phyloP scores from a whole-genome alignment of 2,113 vertebrate genomes.

The Dolichallabes microphthalmus region DNA sequence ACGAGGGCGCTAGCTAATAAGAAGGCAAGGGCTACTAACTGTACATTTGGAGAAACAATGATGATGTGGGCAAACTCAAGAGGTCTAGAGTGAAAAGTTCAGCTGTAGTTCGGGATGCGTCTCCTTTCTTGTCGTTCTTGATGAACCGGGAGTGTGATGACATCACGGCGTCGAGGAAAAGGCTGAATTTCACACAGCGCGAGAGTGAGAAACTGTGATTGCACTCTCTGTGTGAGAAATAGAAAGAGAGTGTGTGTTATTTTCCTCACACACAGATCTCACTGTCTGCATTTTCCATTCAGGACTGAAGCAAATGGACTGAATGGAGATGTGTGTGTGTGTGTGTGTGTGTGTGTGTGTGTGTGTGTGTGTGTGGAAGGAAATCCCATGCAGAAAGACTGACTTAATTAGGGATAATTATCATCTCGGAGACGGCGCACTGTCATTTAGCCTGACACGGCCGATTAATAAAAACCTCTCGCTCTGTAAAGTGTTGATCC shows the following conservation, averaged over 20 bases:
- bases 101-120: not conserved
- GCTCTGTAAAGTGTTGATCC: not conserved
- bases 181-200: not conserved
- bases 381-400: not conserved
- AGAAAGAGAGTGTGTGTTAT: not conserved
- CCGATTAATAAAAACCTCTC: not conserved
- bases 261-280: slow-evolving; percentile 19
- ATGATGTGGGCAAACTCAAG: too few relatives aligned
- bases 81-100: not conserved
- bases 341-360: slow-evolving; percentile 8
- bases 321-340: not conserved
- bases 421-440: not conserved
- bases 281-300: slow-evolving; percentile 8
- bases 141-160: not conserved
- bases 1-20: not conserved
- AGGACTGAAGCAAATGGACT: not conserved
- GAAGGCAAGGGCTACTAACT: not conserved
- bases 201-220: not conserved
- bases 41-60: not conserved
- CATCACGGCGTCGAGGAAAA: not conserved
- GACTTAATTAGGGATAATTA: not conserved
- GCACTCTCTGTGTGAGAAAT: not conserved
- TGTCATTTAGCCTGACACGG: not conserved
- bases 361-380: not conserved
- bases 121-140: not conserved